Evolutionary conservation across 2,797 vertebrate genomes (phyloP), one percentile per base, ranked within the genome.

Genomic region (Halcyon badia): DNA sequence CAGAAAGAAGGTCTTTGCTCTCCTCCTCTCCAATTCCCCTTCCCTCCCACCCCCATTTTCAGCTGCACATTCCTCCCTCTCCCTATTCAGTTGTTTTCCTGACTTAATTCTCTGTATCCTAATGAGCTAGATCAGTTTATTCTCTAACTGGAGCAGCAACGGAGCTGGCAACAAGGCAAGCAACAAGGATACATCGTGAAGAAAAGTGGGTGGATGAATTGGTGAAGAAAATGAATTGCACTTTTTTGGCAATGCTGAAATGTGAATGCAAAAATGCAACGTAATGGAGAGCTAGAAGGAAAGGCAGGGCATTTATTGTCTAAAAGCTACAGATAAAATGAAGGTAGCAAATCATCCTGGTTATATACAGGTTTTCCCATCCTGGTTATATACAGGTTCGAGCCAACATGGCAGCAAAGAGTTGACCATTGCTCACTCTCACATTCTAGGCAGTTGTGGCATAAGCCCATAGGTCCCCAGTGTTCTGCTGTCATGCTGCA

Each of bases 281-380:
- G 18, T 51, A 66, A 37, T 10, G 9, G 13, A 71, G 19, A 52
- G 44, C n/a, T 15, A 69, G 49, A 73, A 81, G 21, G 8, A 22
- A 64, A 39, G 54, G 39, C 41, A 62, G 9, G 33, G 51, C 41
- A 46, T 0, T 0, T 22, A 57, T 21, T 6, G 5, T 78, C 18
- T 80, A 68, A 75, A 78, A 68, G 26, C 16, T 18, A 26, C 44
- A 66, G 25, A 31, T 33, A 35, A 2, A 57, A 30, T 13, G 65
- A 60, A 65, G 37, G 54, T 2, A 54, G 28, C 3, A 81, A 75
- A 83, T 44, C 1, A 2, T n/a, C 18, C 49, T 41, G 5, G 62
- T 30, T n/a, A 60, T 93, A 14, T 48, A 31, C 26, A 61, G 28
- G n/a, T 65, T 80, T 91, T 78, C 35, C 28, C 41, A 35, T 21